These are phyloP conservation scores for Enteromius viviparus DNA, from an alignment of 2,797 vertebrate genomes.

Conservation along the genomic window DNA sequence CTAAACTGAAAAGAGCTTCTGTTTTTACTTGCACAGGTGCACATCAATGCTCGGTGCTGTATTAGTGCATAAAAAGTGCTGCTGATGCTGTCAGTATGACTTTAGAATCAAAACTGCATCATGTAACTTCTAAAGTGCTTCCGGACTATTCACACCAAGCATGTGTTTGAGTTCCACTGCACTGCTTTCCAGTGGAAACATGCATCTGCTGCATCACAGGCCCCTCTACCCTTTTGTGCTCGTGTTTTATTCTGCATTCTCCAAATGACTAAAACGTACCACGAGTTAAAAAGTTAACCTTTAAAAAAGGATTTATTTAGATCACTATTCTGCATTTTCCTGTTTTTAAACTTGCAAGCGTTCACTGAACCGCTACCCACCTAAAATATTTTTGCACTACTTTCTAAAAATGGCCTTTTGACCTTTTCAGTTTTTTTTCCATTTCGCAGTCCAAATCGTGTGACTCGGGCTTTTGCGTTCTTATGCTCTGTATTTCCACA, in stretches of 20 bases:
- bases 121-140: not conserved
- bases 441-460: no score
- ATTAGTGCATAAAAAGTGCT: not conserved
- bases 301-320: not conserved
- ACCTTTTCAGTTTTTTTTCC: not conserved
- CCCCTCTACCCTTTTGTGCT: not conserved
- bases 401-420: not conserved
- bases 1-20: fast-evolving
- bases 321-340: not conserved
- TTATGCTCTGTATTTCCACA: not conserved
- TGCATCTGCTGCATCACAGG: no score
- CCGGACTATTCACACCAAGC: not conserved
- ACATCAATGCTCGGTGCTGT: no score
- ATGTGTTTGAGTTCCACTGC: not conserved
- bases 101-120: not conserved
- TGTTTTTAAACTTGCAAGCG: not conserved
- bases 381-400: not conserved
- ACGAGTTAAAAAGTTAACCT: not conserved
- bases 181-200: not conserved
- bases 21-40: not conserved
- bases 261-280: not conserved
- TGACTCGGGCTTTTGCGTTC: no score
- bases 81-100: not conserved
- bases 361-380: not conserved
- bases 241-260: not conserved